phyloP scores from a whole-genome alignment of 1,140 invertebrate genomes.

The Zaprionus taronus region DNA sequence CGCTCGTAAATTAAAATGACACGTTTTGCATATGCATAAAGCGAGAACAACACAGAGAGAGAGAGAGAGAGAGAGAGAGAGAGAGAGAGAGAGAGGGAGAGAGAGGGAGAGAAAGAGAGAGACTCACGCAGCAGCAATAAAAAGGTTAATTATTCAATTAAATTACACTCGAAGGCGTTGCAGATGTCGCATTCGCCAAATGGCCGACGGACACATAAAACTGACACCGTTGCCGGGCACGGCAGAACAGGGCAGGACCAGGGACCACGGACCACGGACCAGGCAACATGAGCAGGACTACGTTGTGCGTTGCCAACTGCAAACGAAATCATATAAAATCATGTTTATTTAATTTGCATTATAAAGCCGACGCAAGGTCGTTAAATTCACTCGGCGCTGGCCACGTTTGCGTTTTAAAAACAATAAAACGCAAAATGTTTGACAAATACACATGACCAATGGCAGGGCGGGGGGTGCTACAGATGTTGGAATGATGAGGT shows the following conservation, averaged over 20 bases:
- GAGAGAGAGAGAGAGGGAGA: not conserved
- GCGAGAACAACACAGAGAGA: not conserved
- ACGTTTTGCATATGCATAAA: slow-evolving; percentile 74
- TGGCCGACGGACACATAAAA: slow-evolving; percentile 76
- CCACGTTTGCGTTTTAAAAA: slow-evolving; percentile 73
- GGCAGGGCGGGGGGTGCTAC: slow-evolving; percentile 40
- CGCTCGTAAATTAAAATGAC: slow-evolving; percentile 82
- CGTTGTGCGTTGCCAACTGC: not conserved
- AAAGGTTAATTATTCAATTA: slow-evolving; percentile 83
- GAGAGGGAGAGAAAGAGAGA: not conserved
- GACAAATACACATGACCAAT: slow-evolving; percentile 64
- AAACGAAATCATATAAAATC: slow-evolving; percentile 76
- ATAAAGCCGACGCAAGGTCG: slow-evolving; percentile 57
- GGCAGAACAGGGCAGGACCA: slow-evolving; percentile 27
- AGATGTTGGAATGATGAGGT: not conserved
- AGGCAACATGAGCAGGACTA: slow-evolving; percentile 23
- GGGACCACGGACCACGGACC: not conserved
- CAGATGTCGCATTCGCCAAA: slow-evolving; percentile 69
- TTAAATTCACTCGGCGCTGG: slow-evolving; percentile 63
- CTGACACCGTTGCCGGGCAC: slow-evolving; percentile 58
- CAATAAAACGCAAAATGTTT: slow-evolving; percentile 79
- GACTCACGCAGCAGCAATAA: slow-evolving; percentile 65
- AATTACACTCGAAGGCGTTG: slow-evolving; percentile 79
- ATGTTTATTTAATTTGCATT: slow-evolving; percentile 82
- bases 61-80: not conserved